Base-by-base conservation (phyloP, 2,888 invertebrate species). In the Leptopilina myrica region DNA sequence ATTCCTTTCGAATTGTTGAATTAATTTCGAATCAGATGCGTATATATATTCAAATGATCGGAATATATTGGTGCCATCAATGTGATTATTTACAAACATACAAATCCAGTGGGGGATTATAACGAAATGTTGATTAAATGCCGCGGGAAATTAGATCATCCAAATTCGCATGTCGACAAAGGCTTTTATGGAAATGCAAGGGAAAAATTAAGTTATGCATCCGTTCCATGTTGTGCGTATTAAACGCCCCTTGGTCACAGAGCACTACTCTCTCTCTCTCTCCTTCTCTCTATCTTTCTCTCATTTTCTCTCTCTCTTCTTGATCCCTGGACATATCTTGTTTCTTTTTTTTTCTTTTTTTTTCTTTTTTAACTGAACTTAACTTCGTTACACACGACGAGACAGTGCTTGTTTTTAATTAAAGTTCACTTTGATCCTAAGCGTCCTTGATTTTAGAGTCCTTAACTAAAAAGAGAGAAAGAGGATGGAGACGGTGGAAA, bases 161-260 rank as follows among this genome's bases (percentile, higher is more conserved):
- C 33, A n/a, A 73, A 73, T 73, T 73, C 73, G 73, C 73, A 73
- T 73, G 73, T 73, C 73, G 73, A 73, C 73, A 73, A 73, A 73
- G 73, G 73, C 73, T 73, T 49, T 73, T 73, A 73, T 73, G 73
- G 73, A 73, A 73, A 73, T 73, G 73, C 33, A 33, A 43, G 43
- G n/a, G 73, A 73, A 73, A 73, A 73, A 73, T 73, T 73, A 53
- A 73, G 73, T 73, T 73, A 73, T 73, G 73, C 73, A 33, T 73
- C 33, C 53, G 56, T 73, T 56, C 73, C 56, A 56, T 53, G 56
- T 33, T 56, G 73, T 33, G 56, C 56, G 73, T 26, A 73, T 73
- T 73, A 73, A 73, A 56, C 73, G 73, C 40, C 73, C 73, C 73
- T 56, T 73, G 73, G 73, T 73, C 73, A 73, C 33, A 73, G 62